Evolutionary conservation across 2,797 vertebrate species (phyloP).

Genomic region (Dipus sagitta): DNA sequence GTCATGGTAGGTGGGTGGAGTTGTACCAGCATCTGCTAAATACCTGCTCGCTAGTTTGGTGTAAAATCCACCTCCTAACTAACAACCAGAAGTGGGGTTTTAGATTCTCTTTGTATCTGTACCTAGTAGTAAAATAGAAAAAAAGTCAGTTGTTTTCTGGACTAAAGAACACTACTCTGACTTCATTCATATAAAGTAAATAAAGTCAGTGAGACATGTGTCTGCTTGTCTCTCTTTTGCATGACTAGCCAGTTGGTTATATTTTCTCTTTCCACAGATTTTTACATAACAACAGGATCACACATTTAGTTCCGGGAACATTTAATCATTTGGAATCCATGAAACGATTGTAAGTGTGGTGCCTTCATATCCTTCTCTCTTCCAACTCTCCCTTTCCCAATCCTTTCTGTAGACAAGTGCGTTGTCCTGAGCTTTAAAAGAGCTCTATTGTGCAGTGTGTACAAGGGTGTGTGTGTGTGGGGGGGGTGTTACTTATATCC

Average conservation of each 20-base stretch:
- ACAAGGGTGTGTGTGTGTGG: neutral
- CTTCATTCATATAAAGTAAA: neutral
- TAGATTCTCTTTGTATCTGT: neutral
- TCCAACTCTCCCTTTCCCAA: neutral
- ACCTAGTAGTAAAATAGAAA: neutral
- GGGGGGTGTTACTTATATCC: neutral
- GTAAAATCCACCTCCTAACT: fast-evolving
- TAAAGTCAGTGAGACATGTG: fast-evolving
- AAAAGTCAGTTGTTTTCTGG: neutral
- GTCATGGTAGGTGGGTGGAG: too few species aligned
- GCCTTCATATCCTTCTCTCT: too few species aligned
- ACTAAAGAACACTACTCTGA: fast-evolving
- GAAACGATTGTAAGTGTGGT: constrained; percentile 96
- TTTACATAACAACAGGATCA: constrained; percentile 98
- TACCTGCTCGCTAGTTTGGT: fast-evolving
- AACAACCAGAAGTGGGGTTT: fast-evolving
- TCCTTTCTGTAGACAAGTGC: neutral
- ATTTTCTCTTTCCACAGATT: constrained; percentile 90
- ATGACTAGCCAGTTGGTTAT: neutral
- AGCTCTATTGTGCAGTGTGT: neutral
- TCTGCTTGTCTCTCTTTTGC: neutral
- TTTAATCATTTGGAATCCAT: constrained; percentile 96
- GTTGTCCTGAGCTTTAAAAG: neutral
- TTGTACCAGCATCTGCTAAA: too few species aligned
- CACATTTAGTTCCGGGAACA: constrained; percentile 95